phyloP scores from a whole-genome alignment of 2,113 vertebrate species.

The Australoheros scitulus region DNA sequence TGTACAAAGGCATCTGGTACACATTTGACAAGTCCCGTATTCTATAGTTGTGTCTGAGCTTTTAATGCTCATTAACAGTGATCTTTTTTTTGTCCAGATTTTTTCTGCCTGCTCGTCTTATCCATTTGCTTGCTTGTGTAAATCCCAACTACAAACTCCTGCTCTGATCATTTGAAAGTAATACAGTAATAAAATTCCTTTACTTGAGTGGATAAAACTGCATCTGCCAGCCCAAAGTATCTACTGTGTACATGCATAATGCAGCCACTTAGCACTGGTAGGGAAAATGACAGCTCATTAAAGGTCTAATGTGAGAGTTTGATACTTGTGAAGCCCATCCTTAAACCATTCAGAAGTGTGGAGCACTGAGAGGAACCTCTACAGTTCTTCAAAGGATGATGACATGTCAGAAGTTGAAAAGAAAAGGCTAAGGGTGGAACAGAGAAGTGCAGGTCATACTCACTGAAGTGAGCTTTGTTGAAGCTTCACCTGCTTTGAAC shows the following conservation, averaged over 20 bases:
- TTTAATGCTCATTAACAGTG: neutral
- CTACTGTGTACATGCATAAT: slow-evolving; percentile 53
- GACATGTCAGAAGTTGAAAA: slow-evolving; percentile 57
- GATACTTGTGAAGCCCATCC: slow-evolving; percentile 55
- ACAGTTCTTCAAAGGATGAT: slow-evolving; percentile 55
- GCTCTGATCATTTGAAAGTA: neutral
- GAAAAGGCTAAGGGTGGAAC: slow-evolving; percentile 48
- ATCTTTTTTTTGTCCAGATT: neutral
- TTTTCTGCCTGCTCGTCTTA: neutral
- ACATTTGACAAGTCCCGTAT: neutral
- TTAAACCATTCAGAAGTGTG: slow-evolving; percentile 48
- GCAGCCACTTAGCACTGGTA: slow-evolving; percentile 58
- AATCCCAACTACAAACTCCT: slow-evolving; percentile 7
- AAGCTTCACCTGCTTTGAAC: slow-evolving; percentile 24
- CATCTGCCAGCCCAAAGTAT: neutral
- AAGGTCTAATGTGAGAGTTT: slow-evolving; percentile 61
- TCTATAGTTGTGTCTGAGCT: neutral
- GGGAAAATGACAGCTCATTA: slow-evolving; percentile 74
- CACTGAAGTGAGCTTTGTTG: slow-evolving; percentile 42
- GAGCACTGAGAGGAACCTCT: slow-evolving; percentile 41
- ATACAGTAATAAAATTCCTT: neutral
- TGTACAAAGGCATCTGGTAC: neutral
- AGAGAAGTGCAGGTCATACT: slow-evolving; percentile 26
- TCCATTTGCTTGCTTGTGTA: neutral
- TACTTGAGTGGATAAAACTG: neutral